Percentiles rank a stretch among this genome's conserved stretches.
Conservation (phyloP, 1,140 invertebrate genomes). For the Melipona quadrifasciata region DNA sequence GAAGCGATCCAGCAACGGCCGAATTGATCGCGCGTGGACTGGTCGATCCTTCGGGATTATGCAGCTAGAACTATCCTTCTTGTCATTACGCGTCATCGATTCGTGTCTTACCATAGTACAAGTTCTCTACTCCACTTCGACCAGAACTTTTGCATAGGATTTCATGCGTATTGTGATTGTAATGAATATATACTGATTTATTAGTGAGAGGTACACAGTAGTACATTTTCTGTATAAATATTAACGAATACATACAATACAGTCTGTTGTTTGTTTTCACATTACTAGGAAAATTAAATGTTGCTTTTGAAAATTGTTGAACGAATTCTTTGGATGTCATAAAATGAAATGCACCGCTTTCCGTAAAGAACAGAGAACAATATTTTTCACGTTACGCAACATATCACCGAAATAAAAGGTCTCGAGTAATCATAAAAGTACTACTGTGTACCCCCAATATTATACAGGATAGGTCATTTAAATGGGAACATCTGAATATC, state of each 20-base stretch:
- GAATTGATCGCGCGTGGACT: slow-evolving; percentile 84
- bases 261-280: background rate
- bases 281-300: background rate
- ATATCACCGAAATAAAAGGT: slow-evolving; percentile 42
- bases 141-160: slow-evolving; percentile 59
- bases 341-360: background rate
- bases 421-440: slow-evolving; percentile 28
- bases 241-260: background rate
- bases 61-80: slow-evolving; percentile 81
- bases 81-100: slow-evolving; percentile 69
- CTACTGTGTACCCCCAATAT: slow-evolving; percentile 53
- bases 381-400: slow-evolving; percentile 38
- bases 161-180: slow-evolving; percentile 72
- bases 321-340: background rate
- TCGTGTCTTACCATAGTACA: slow-evolving; percentile 79
- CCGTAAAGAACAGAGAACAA: background rate
- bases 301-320: background rate
- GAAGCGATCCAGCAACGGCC: slow-evolving; percentile 83
- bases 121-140: slow-evolving; percentile 64
- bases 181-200: slow-evolving; percentile 63
- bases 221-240: slow-evolving; percentile 33
- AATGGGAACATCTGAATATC: too few species aligned
- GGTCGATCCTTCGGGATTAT: slow-evolving; percentile 85
- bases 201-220: slow-evolving; percentile 54
- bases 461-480: background rate